Conservation (phyloP, 2,888 invertebrate species). For the Camptogramma bilineatum region DNA sequence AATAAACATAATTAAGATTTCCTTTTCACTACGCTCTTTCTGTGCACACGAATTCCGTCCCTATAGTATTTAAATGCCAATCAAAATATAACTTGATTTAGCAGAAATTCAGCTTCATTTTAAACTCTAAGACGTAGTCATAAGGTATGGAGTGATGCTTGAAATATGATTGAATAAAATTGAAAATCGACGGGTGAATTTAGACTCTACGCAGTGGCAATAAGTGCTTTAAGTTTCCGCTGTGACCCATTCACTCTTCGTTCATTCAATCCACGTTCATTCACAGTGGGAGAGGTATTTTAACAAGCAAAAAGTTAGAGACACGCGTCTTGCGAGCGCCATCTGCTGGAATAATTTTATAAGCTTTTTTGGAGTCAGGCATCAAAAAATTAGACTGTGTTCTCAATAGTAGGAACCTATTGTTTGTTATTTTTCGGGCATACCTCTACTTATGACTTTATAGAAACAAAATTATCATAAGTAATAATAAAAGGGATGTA, state of each 20-base stretch:
- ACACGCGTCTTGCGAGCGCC: slow-evolving; percentile 49
- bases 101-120: background rate
- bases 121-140: slow-evolving; percentile 6
- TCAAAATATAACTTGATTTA: slow-evolving; percentile 7
- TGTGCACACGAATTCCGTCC: slow-evolving; percentile 13
- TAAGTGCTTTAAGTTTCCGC: slow-evolving; percentile 23
- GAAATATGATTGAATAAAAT: background rate
- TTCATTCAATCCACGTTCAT: slow-evolving; percentile 58
- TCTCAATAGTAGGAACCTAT: background rate
- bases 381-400: background rate
- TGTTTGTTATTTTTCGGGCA: background rate
- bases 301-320: slow-evolving; percentile 70
- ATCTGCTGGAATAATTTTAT: slow-evolving; percentile 18
- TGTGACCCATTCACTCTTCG: slow-evolving; percentile 52
- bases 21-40: background rate
- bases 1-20: slow-evolving; percentile 25
- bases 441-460: too few relatives aligned
- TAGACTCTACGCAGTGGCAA: slow-evolving; percentile 6
- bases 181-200: background rate
- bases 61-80: slow-evolving; percentile 5
- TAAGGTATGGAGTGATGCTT: slow-evolving; percentile 2
- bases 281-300: slow-evolving; percentile 64
- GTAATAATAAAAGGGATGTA: too few relatives aligned
- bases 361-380: background rate
- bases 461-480: too few relatives aligned